Evolutionary conservation across 2,888 invertebrate genomes (phyloP).

Genomic region (Peribatodes rhomboidaria): DNA sequence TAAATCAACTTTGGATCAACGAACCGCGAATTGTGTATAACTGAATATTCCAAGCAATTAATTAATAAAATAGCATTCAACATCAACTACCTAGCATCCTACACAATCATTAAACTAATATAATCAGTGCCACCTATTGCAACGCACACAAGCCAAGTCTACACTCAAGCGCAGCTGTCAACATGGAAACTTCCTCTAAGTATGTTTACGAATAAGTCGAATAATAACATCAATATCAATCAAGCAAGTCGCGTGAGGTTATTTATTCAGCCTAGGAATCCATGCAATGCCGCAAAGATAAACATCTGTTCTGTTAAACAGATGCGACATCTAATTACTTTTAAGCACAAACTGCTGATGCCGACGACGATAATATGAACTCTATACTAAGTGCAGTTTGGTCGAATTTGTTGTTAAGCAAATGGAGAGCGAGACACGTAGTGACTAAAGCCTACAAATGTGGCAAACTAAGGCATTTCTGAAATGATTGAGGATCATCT

Average conservation of each 20-base stretch:
- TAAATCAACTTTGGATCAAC: no score
- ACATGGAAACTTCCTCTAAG: slow-evolving; percentile 55
- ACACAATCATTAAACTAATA: slow-evolving; percentile 1
- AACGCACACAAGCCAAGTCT: neutral
- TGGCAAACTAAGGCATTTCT: no score
- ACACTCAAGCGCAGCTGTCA: slow-evolving; percentile 25
- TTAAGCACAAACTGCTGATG: neutral
- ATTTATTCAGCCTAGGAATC: slow-evolving; percentile 39
- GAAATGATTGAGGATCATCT: no score
- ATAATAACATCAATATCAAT: slow-evolving; percentile 48
- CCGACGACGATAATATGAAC: no score
- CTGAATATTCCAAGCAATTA: neutral
- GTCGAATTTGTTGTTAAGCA: no score
- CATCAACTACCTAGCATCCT: slow-evolving; percentile 4
- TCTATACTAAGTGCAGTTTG: no score
- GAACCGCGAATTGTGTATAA: neutral
- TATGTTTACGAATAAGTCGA: slow-evolving; percentile 48
- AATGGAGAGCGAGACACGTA: no score
- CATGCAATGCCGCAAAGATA: slow-evolving; percentile 11
- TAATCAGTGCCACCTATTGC: no score
- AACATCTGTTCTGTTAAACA: slow-evolving; percentile 4
- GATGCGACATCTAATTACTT: slow-evolving; percentile 36
- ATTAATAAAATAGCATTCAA: slow-evolving; percentile 5
- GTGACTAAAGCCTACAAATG: no score
- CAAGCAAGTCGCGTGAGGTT: slow-evolving; percentile 24